phyloP scores from a whole-genome alignment of 2,888 invertebrate genomes.

The Cheilosia impressa region DNA sequence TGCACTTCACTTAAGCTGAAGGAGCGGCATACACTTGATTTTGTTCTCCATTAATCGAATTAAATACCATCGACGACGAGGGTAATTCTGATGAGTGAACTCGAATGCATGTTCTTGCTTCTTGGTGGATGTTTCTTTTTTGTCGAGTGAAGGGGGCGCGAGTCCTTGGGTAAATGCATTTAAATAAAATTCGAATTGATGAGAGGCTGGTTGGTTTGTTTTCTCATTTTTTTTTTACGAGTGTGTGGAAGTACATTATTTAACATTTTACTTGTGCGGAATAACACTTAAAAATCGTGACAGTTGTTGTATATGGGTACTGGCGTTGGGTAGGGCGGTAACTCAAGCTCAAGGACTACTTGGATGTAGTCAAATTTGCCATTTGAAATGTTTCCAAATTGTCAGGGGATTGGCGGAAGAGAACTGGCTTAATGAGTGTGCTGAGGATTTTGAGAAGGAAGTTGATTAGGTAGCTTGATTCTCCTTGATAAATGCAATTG shows the following conservation, averaged over 20 bases:
- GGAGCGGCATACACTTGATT: slow-evolving; percentile 56
- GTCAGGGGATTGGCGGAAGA: no score
- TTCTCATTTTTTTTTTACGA: slow-evolving; percentile 7
- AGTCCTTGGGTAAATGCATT: slow-evolving; percentile 46
- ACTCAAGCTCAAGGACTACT: slow-evolving; percentile 9
- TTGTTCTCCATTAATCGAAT: slow-evolving; percentile 67
- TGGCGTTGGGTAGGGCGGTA: background rate
- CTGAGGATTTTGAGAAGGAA: no score
- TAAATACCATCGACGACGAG: slow-evolving; percentile 58
- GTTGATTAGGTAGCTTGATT: no score
- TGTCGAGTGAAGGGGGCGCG: background rate
- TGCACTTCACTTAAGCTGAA: slow-evolving; percentile 52
- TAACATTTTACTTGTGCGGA: background rate
- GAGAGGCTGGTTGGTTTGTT: slow-evolving; percentile 30
- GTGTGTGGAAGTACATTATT: background rate
- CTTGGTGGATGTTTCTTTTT: background rate
- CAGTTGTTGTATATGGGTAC: slow-evolving; percentile 38
- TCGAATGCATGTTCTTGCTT: slow-evolving; percentile 3
- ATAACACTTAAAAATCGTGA: slow-evolving; percentile 54
- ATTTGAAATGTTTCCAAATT: no score
- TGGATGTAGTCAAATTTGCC: background rate
- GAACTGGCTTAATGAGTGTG: no score
- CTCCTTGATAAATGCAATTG: no score
- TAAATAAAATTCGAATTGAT: slow-evolving; percentile 40
- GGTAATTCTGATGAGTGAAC: slow-evolving; percentile 48